These are phyloP conservation scores for Mimachlamys varia DNA, from an alignment of 2,888 invertebrate genomes.

Conservation along the genomic window DNA sequence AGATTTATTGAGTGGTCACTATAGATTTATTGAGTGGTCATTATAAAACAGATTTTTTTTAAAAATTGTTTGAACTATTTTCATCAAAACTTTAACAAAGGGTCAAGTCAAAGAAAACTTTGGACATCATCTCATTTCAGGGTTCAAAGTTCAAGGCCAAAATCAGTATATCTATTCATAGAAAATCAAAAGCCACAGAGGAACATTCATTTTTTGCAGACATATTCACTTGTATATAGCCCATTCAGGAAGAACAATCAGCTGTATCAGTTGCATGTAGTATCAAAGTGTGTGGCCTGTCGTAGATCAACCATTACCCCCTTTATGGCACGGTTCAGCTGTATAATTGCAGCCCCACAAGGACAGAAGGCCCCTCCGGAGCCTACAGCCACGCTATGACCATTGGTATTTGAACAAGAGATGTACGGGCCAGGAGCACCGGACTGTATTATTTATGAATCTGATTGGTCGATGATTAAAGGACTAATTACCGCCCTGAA, in stretches of 20 bases:
- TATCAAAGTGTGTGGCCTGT: background rate
- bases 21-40: background rate
- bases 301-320: background rate
- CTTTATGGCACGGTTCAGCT: background rate
- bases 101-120: too few species aligned
- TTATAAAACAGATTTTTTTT: too few species aligned
- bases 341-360: background rate
- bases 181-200: too few species aligned
- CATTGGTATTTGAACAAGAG: background rate
- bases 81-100: too few species aligned
- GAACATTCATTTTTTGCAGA: too few species aligned
- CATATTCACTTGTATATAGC: too few species aligned
- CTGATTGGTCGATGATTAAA: background rate
- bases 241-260: too few species aligned
- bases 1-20: too few species aligned
- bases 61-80: too few species aligned
- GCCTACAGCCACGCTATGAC: background rate
- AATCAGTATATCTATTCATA: too few species aligned
- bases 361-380: background rate
- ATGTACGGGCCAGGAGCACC: background rate
- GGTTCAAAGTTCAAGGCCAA: too few species aligned
- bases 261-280: background rate
- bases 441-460: conserved; percentile 26
- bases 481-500: background rate
- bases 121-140: too few species aligned